These are phyloP conservation scores for Malurus alboscapulatus DNA, from an alignment of 2,113 vertebrate genomes.

Conservation along the genomic window DNA sequence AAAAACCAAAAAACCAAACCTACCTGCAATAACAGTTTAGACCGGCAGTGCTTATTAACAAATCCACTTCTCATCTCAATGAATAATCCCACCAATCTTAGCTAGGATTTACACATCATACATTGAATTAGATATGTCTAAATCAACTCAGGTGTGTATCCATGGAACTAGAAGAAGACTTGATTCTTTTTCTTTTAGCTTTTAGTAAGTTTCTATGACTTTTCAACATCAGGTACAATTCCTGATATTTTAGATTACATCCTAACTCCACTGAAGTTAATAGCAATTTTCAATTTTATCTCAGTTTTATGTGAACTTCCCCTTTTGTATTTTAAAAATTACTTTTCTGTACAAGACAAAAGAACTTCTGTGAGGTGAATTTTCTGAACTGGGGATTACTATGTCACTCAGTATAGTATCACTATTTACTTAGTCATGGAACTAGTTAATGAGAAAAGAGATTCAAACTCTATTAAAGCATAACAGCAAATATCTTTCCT, in stretches of 20 bases:
- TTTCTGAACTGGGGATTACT: background rate
- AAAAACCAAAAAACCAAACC: background rate
- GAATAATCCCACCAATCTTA: slow-evolving; percentile 35
- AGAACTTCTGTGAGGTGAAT: background rate
- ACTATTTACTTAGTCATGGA: background rate
- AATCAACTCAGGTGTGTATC: background rate
- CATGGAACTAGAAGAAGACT: background rate
- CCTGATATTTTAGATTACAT: background rate
- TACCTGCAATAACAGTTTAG: background rate
- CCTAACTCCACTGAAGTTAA: background rate
- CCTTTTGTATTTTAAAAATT: background rate
- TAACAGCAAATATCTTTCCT: background rate
- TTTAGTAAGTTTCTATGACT: background rate
- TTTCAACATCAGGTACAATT: background rate
- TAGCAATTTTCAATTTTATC: background rate
- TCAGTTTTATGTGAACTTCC: background rate
- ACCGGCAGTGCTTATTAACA: background rate
- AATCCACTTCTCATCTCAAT: background rate
- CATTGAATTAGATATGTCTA: background rate
- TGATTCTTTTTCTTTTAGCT: background rate
- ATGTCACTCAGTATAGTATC: background rate
- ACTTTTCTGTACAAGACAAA: background rate
- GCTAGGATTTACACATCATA: background rate
- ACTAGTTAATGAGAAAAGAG: background rate
- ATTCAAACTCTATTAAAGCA: background rate